Evolutionary conservation across 1,140 invertebrate genomes (phyloP), one percentile per base, ranked within the genome.

Genomic region (Ceratoteleas bidentatus): DNA sequence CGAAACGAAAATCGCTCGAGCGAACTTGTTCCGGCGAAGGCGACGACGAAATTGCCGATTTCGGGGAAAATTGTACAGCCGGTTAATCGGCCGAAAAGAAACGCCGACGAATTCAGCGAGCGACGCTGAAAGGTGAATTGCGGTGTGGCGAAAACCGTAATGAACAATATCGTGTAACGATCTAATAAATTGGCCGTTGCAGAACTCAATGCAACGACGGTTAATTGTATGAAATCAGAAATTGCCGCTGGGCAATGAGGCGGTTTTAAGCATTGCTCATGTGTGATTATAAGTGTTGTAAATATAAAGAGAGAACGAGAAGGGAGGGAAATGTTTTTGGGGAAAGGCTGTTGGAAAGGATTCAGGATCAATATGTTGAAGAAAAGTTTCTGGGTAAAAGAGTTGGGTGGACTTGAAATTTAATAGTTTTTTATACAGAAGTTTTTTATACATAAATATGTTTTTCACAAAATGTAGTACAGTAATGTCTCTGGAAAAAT

Each of bases 161-260:
- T 72, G 13, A 79, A 79, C 61, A 79, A 79, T 72, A 66, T 66
- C 61, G 24, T 40, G 16, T 38, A 65, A 61, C 54, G 56, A 56
- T 73, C 57, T 60, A 72, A 64, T 70, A 76, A 75, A 75, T 60
- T 61, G 53, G 45, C 5, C 60, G 72, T 65, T 74, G 58, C 64
- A 62, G 66, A 70, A 72, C 38, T 34, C 6, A 61, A 52, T 69
- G 61, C 50, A 74, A 69, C 53, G 66, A 14, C 33, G 14, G 62
- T 52, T 74, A 65, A 78, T 65, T 53, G 60, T 60, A 66, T 79
- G 61, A 79, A 79, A 72, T 72, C 61, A 43, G 33, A 6, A 24
- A 36, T 15, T 54, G 68, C 60, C 36, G 52, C 11, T n/a, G 47
- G 14, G 52, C 47, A 2, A 66, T 43, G n/a, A 36, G 38, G 60